Evolutionary conservation across 1,140 invertebrate species (phyloP), one percentile per base, ranked within the genome.

Genomic region (Drosophila ogumai): DNA sequence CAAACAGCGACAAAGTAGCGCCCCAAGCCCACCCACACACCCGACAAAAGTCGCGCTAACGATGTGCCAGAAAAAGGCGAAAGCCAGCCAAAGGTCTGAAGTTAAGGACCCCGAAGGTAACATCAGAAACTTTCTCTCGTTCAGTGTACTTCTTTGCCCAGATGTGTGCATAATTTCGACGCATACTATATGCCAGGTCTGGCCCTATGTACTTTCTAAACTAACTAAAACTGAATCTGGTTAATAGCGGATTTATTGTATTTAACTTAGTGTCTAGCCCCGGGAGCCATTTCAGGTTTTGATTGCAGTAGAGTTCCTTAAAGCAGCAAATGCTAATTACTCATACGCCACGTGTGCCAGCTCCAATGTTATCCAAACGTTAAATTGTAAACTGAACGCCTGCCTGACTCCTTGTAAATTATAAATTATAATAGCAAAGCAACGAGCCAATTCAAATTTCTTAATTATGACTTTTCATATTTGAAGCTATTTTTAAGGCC

Each of bases 31-130:
- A 63, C 32, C 66, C 38, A 46, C 61, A 40, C 76, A 80, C 12
- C 76, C 61, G 34, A 72, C 81, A 76, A 82, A 80, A 65, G 25
- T 40, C 31, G 12, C 31, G 9, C 38, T 68, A 59, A 47, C 47
- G 66, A 69, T 52, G 28, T 69, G 60, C 44, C 65, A 66, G 47
- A 50, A 66, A 71, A 38, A 32, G 49, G 38, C 28, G 15, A 34
- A 46, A 32, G 22, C 55, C 36, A 25, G 61, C 12, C 38, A 25
- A 61, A 65, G 40, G 38, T 43, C 61, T 15, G 7, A 15, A 65
- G 61, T 61, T 38, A 61, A 61, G 31, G 12, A n/a, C 61, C 61
- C 22, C 19, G 19, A 6, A 61, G 56, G 19, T 12, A 40, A 25
- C 15, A 17, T 25, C 22, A 10, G 43, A 61, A 65, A 65, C 61